These are phyloP conservation scores for Pongo pygmaeus DNA, from an alignment of 2,113 vertebrate genomes.

Conservation along the genomic window DNA sequence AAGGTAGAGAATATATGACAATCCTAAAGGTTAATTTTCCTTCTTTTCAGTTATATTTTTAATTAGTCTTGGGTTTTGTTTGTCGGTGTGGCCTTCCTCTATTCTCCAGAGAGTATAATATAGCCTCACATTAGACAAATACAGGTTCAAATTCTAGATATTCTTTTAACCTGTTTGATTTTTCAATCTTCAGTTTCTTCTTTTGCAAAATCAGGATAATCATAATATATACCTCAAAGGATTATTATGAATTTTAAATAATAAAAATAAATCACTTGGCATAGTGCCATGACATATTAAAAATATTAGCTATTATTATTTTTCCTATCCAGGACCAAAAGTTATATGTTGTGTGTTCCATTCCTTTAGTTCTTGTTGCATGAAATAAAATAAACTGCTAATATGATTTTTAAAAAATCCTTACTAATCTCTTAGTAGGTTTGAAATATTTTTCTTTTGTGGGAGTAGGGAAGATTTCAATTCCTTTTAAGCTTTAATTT, in stretches of 20 bases:
- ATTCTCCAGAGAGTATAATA: neutral
- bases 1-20: neutral
- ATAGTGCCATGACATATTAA: neutral
- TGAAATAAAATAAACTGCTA: neutral
- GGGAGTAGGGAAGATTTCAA: neutral
- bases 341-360: neutral
- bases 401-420: neutral
- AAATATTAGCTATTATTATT: neutral
- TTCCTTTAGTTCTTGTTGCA: neutral
- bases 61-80: neutral
- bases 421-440: neutral
- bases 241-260: neutral
- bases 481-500: constrained; percentile 3
- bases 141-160: neutral
- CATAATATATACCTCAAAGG: neutral
- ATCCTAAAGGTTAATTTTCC: neutral
- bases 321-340: neutral
- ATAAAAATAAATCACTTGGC: neutral
- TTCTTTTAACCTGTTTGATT: neutral
- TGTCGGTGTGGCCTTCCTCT: neutral
- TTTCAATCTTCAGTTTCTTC: neutral
- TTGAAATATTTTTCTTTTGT: constrained; percentile 40
- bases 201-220: neutral
- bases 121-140: neutral
- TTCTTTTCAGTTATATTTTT: neutral